Evolutionary conservation across 2,888 invertebrate genomes (phyloP).

Genomic region (Philereme transversata): DNA sequence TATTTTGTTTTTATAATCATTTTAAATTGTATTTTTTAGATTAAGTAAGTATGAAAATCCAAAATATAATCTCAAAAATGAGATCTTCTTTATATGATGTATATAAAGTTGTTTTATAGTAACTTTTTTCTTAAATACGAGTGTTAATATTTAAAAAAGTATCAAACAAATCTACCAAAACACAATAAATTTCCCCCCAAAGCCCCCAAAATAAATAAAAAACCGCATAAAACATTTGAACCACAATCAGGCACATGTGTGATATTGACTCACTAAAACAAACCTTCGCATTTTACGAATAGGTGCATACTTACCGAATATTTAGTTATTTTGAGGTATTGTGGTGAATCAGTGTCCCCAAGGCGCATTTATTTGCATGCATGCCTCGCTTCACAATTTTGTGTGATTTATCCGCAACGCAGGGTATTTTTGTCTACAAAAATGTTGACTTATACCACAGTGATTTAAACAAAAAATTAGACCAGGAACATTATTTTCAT

Average conservation of each 20-base stretch:
- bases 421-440: slow-evolving; percentile 31
- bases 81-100: too few species aligned
- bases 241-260: slow-evolving; percentile 44
- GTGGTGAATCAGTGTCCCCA: slow-evolving; percentile 70
- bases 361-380: slow-evolving; percentile 73
- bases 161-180: not conserved
- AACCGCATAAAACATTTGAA: slow-evolving; percentile 32
- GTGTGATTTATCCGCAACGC: slow-evolving; percentile 59
- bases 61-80: too few species aligned
- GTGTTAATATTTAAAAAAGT: too few species aligned
- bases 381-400: slow-evolving; percentile 63
- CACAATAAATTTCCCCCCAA: slow-evolving; percentile 15
- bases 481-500: too few species aligned
- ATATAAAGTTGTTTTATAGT: too few species aligned
- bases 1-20: too few species aligned
- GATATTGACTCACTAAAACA: slow-evolving; percentile 56
- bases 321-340: slow-evolving; percentile 73
- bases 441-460: slow-evolving; percentile 35
- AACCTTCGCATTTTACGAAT: slow-evolving; percentile 55
- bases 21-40: too few species aligned
- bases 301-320: slow-evolving; percentile 53
- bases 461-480: slow-evolving; percentile 12
- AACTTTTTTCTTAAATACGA: too few species aligned
- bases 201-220: slow-evolving; percentile 29
- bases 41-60: too few species aligned